Evolutionary conservation across 2,113 vertebrate genomes (phyloP).

Genomic region (Apodemus sylvaticus): DNA sequence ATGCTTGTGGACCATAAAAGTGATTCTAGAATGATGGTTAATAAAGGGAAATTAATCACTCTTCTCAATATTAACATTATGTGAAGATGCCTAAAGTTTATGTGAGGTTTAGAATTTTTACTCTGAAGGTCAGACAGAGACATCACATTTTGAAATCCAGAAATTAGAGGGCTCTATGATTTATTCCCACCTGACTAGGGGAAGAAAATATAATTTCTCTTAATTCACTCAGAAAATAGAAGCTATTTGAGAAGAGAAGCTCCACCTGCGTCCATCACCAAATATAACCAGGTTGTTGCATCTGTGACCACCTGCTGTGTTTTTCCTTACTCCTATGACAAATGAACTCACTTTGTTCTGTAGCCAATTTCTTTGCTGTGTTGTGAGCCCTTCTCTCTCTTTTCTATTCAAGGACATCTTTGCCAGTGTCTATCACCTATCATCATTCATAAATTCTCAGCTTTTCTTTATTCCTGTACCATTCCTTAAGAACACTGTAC

Average conservation of each 20-base stretch:
- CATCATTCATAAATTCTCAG: neutral
- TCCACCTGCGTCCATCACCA: neutral
- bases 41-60: neutral
- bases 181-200: conserved; percentile 23
- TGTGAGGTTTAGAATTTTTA: neutral
- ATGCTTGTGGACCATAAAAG: neutral
- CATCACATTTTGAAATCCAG: neutral
- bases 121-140: neutral
- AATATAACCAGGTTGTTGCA: neutral
- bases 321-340: neutral
- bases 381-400: neutral
- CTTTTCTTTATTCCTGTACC: neutral
- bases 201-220: conserved; percentile 46
- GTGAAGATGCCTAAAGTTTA: neutral
- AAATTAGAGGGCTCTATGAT: conserved; percentile 20
- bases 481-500: neutral
- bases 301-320: neutral
- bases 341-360: neutral
- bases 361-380: neutral
- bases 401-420: neutral
- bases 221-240: conserved; percentile 60
- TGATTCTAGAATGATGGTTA: neutral
- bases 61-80: neutral
- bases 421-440: neutral
- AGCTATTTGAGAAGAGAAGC: conserved; percentile 14